phyloP scores from a whole-genome alignment of 2,888 invertebrate species.

The Romanomermis culicivorax region DNA sequence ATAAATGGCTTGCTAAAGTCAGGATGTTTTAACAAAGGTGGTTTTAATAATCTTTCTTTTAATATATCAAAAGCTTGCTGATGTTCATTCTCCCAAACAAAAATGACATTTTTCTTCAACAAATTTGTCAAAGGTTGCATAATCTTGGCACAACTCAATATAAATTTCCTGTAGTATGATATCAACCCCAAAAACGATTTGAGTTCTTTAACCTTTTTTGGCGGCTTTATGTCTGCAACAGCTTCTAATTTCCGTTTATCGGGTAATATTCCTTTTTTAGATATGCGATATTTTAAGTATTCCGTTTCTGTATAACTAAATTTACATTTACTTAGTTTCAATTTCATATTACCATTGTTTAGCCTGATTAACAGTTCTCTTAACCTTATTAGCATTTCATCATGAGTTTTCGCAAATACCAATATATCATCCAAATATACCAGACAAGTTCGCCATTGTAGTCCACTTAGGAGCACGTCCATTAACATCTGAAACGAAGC shows the following conservation, averaged over 20 bases:
- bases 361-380: conserved; percentile 12
- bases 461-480: conserved; percentile 13
- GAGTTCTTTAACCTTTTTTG: conserved; percentile 12
- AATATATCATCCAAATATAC: conserved; percentile 19
- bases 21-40: conserved; percentile 16
- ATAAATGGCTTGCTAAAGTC: conserved; percentile 16
- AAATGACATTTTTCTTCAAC: conserved; percentile 2
- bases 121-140: conserved; percentile 6
- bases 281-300: conserved; percentile 26
- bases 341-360: conserved; percentile 10
- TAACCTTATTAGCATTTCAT: conserved; percentile 14
- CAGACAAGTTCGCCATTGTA: conserved; percentile 14
- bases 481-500: conserved; percentile 17
- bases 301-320: conserved; percentile 12
- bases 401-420: conserved; percentile 13
- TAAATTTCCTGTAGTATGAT: conserved; percentile 23
- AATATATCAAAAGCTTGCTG: conserved; percentile 9
- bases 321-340: conserved; percentile 21
- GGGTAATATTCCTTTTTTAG: conserved; percentile 16
- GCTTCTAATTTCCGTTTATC: conserved; percentile 18
- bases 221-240: conserved; percentile 17
- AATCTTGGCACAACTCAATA: conserved; percentile 7
- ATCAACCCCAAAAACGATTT: conserved; percentile 20
- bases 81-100: conserved; percentile 13
- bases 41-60: conserved; percentile 8